These are phyloP conservation scores for Craniophora ligustri DNA, from an alignment of 2,888 invertebrate genomes.

Conservation along the genomic window DNA sequence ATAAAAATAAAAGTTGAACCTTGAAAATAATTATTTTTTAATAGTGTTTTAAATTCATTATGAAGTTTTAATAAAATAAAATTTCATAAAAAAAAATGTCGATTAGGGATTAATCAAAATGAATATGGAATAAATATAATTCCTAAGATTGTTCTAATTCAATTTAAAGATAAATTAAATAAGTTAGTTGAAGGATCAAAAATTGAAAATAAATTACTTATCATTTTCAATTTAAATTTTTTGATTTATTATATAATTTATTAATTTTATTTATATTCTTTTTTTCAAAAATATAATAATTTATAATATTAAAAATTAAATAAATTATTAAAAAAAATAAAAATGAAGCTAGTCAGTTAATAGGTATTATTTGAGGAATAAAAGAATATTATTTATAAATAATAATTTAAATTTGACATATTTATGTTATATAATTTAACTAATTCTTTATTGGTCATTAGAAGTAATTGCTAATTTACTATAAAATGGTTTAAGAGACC, in stretches of 20 bases:
- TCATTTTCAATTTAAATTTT: constrained; percentile 88
- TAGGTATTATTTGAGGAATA: constrained; percentile 91
- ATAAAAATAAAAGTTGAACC: constrained; percentile 88
- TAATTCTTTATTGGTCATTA: constrained; percentile 89
- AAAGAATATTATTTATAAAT: constrained; percentile 88
- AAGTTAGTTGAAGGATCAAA: constrained; percentile 90
- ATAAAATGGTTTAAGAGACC: constrained; percentile 92
- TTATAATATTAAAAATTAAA: constrained; percentile 85
- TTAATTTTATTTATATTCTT: constrained; percentile 59
- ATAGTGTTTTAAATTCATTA: constrained; percentile 89
- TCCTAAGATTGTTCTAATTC: constrained; percentile 87
- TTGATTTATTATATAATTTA: constrained; percentile 63
- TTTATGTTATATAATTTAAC: constrained; percentile 85
- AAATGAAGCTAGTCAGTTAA: constrained; percentile 86
- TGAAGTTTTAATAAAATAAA: constrained; percentile 80
- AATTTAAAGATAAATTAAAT: constrained; percentile 87
- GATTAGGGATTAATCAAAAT: constrained; percentile 88
- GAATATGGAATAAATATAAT: constrained; percentile 84
- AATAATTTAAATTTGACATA: constrained; percentile 91
- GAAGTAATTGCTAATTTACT: constrained; percentile 90
- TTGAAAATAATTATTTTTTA: constrained; percentile 78
- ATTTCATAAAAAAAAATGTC: constrained; percentile 83
- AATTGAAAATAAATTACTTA: constrained; percentile 91
- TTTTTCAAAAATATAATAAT: constrained; percentile 81
- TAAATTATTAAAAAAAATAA: constrained; percentile 76